A percentile compares a stretch with the other conserved stretches of the same genome.
Evolutionary conservation across 2,113 vertebrate genomes (phyloP).

Genomic region (Cyphomyrus discorhynchus): DNA sequence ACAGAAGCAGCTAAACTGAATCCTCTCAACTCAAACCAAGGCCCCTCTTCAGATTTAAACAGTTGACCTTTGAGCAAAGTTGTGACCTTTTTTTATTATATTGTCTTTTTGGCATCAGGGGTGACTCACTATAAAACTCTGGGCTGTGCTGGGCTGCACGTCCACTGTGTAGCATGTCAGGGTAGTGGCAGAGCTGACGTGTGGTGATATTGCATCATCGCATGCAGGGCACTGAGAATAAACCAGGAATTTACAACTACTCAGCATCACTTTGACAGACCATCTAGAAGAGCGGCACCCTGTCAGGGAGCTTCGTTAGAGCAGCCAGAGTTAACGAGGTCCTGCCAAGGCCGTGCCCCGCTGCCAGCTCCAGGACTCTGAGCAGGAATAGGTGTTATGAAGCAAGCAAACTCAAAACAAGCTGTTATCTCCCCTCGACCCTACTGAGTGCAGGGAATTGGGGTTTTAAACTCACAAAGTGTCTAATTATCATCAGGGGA

Average conservation of each 20-base stretch:
- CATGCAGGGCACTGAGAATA: constrained; percentile 8
- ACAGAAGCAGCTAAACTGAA: neutral
- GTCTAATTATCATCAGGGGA: neutral
- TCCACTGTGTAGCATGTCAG: neutral
- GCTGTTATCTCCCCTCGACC: neutral
- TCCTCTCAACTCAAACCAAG: neutral
- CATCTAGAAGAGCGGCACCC: neutral
- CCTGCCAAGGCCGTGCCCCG: neutral
- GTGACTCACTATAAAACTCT: neutral
- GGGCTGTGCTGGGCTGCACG: neutral
- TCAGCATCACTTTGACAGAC: constrained; percentile 16
- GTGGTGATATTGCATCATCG: neutral
- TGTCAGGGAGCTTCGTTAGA: constrained; percentile 18
- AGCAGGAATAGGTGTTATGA: neutral
- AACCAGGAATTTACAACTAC: constrained; percentile 7
- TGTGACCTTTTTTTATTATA: neutral
- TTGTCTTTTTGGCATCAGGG: neutral
- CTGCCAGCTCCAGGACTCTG: neutral
- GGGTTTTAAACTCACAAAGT: constrained; percentile 5
- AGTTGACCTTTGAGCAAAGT: neutral
- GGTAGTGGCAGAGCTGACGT: neutral
- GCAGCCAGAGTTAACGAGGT: constrained; percentile 3
- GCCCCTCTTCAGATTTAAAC: neutral
- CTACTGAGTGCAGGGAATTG: neutral
- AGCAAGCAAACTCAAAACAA: constrained; percentile 2